Base-by-base conservation (phyloP, 2,113 vertebrate species). In the Lonchura striata region DNA sequence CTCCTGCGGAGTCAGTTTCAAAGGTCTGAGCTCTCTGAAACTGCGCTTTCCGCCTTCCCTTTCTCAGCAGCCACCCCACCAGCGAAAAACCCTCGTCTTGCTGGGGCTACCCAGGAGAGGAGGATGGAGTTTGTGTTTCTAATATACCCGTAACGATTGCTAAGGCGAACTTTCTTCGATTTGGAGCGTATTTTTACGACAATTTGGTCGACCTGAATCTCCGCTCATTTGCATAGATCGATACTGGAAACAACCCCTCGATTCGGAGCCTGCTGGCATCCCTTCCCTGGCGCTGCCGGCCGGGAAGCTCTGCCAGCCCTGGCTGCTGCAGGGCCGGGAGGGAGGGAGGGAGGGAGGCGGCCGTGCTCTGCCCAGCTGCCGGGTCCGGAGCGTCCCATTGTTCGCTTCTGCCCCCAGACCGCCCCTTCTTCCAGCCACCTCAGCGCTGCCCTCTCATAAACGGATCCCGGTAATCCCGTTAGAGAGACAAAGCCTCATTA, bases 151-250 rank as follows among this genome's bases (percentile, higher is more conserved):
- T 90, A 92, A 95, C 82, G 86, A 96, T 92, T 60, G 42, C 91
- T 88, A 54, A 89, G 77, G 74, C 49, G 87, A 95, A 90, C 82
- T 82, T 90, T 15, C 92, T 96, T 95, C 94, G 84, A 96, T 96
- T 90, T 72, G 92, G 91, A 95, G 94, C 65, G 84, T 94, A 42
- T 95, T 96, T 97, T 97, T 94, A 97, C 84, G 77, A 93, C 96
- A 82, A 94, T 97, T 96, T 79, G 47, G 92, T 93, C 78, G 90
- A 95, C 92, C 85, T 86, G 97, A 95, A 78, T 96, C 92, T 89
- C 93, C 65, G 18, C 86, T 96, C 76, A 97, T 97, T 97, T 97
- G 94, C 97, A 97, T 97, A 88, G 95, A 97, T 98, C 97, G 88
- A 97, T 97, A 96, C 66, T 92, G 97, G 97, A 94, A 97, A 94